These are phyloP conservation scores for Actenoides hombroni DNA, from an alignment of 2,113 vertebrate species.

Conservation along the genomic window DNA sequence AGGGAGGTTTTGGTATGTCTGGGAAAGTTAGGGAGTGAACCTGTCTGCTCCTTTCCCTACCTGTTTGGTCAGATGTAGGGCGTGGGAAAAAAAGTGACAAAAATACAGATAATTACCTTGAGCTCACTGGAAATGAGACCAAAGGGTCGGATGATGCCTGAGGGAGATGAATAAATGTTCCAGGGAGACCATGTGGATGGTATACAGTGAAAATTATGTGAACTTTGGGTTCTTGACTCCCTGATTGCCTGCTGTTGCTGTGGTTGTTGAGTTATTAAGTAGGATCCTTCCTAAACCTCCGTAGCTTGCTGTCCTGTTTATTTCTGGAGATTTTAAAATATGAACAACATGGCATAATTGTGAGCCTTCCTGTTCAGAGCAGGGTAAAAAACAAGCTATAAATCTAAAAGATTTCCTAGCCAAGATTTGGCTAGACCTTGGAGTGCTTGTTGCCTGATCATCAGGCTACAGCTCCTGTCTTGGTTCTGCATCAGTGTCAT, in stretches of 20 bases:
- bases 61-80: neutral
- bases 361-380: neutral
- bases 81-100: neutral
- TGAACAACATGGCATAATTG: too few relatives aligned
- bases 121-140: neutral
- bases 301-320: neutral
- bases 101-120: neutral
- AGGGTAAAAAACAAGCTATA: neutral
- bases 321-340: neutral
- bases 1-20: neutral
- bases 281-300: neutral
- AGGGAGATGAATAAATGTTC: neutral
- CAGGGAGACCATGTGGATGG: neutral
- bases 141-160: neutral
- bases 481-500: neutral
- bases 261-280: neutral
- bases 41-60: neutral
- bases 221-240: neutral
- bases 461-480: neutral
- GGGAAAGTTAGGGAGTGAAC: neutral
- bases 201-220: neutral
- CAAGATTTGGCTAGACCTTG: neutral
- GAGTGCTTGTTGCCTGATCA: neutral
- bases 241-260: neutral
- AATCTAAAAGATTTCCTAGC: neutral